Conservation (phyloP, 2,113 vertebrate genomes). For the Indri indri region DNA sequence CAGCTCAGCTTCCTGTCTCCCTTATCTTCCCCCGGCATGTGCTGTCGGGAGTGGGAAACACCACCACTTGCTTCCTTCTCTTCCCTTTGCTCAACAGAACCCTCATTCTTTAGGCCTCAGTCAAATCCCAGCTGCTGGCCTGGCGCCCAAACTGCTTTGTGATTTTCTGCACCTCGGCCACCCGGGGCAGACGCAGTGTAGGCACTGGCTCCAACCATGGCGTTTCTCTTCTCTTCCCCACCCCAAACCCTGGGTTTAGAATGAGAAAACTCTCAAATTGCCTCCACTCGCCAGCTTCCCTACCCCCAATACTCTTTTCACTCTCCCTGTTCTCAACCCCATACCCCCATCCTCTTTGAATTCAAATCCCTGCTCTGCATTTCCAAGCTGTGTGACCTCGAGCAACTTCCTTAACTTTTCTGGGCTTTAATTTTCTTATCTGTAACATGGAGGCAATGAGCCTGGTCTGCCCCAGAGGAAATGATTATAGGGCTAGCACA, state of each 20-base stretch:
- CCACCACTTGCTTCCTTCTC: slow-evolving; percentile 42
- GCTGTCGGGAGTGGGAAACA: slow-evolving; percentile 45
- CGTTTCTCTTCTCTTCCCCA: neutral
- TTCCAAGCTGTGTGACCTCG: neutral
- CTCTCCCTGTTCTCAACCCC: neutral
- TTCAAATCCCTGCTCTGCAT: neutral
- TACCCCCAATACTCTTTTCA: neutral
- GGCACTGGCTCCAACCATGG: neutral
- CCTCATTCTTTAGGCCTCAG: slow-evolving; percentile 48
- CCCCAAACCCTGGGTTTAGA: neutral
- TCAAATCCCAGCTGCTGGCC: slow-evolving; percentile 47
- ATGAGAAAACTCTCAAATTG: neutral
- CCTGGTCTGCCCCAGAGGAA: neutral
- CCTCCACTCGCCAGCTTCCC: neutral
- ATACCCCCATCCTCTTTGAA: neutral
- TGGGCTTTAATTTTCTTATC: neutral
- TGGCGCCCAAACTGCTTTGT: neutral
- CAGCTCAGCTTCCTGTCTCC: slow-evolving; percentile 58
- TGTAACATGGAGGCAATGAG: neutral
- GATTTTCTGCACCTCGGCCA: neutral
- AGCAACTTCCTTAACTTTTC: neutral
- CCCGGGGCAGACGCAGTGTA: neutral
- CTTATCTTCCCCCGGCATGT: slow-evolving; percentile 67
- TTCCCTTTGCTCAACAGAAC: slow-evolving; percentile 46
- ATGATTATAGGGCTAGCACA: neutral